Percentiles rank a stretch among this genome's conserved stretches.
Evolutionary conservation across 1,140 invertebrate genomes (phyloP).

Genomic region (Ceratina japonica): DNA sequence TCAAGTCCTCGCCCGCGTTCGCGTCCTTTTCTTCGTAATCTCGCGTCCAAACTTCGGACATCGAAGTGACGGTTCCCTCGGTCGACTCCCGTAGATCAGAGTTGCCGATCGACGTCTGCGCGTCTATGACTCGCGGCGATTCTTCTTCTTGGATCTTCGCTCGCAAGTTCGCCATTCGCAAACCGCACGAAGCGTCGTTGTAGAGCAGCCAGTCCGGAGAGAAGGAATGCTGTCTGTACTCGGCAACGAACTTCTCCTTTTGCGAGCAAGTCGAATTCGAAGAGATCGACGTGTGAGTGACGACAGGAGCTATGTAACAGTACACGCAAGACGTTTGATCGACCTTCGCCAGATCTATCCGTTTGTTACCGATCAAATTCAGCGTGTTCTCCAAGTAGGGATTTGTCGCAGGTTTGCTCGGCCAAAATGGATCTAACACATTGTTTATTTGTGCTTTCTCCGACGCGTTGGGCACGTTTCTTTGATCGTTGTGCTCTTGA

Average conservation of each 20-base stretch:
- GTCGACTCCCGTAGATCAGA: slow-evolving; percentile 23
- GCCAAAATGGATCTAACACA: slow-evolving; percentile 64
- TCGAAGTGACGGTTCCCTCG: slow-evolving; percentile 41
- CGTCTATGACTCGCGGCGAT: background rate
- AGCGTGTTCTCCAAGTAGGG: slow-evolving; percentile 65
- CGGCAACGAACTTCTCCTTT: slow-evolving; percentile 57
- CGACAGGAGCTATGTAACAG: slow-evolving; percentile 66
- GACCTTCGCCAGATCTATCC: slow-evolving; percentile 66
- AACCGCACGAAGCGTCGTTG: slow-evolving; percentile 58
- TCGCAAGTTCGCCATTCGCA: slow-evolving; percentile 59
- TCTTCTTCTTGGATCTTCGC: slow-evolving; percentile 13
- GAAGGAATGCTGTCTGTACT: slow-evolving; percentile 65
- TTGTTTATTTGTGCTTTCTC: slow-evolving; percentile 48
- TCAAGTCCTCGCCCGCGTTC: slow-evolving; percentile 44
- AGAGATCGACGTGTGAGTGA: slow-evolving; percentile 52
- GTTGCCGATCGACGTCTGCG: slow-evolving; percentile 15
- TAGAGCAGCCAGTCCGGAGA: slow-evolving; percentile 65
- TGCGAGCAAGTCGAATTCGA: slow-evolving; percentile 45
- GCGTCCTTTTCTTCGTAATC: slow-evolving; percentile 29
- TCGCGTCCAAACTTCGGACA: slow-evolving; percentile 59
- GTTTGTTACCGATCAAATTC: slow-evolving; percentile 58
- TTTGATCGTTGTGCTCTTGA: slow-evolving; percentile 39
- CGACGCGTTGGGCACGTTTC: slow-evolving; percentile 4
- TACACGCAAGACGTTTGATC: slow-evolving; percentile 71
- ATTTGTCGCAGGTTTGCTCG: slow-evolving; percentile 53